Evolutionary conservation across 2,888 invertebrate genomes (phyloP).

Genomic region (Pterostichus madidus): DNA sequence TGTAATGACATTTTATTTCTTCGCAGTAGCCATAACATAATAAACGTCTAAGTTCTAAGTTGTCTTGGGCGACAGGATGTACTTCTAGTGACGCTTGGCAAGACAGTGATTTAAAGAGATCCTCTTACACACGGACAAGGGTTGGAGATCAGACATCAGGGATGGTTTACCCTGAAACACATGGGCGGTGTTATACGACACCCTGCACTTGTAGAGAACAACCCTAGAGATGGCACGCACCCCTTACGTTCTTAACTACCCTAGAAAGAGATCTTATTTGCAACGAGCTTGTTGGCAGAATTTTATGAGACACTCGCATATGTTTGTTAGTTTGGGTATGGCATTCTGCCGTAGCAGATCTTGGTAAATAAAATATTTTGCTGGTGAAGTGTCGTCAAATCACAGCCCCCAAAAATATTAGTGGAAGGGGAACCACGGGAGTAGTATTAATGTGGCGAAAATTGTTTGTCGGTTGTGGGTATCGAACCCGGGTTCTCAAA

Average conservation of each 20-base stretch:
- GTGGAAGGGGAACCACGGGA: too few species aligned
- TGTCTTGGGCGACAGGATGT: not conserved
- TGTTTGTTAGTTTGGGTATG: too few species aligned
- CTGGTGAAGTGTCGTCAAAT: too few species aligned
- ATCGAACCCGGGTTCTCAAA: too few species aligned
- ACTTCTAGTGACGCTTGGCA: constrained; percentile 3
- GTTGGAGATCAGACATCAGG: constrained; percentile 18
- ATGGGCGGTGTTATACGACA: constrained; percentile 44
- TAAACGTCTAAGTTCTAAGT: not conserved
- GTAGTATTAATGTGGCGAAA: too few species aligned
- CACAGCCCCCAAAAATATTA: too few species aligned
- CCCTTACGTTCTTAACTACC: constrained; percentile 19
- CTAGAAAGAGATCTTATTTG: not conserved
- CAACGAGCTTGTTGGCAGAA: not conserved
- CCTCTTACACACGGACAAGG: not conserved
- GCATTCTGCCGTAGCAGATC: too few species aligned
- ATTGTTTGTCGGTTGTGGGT: too few species aligned
- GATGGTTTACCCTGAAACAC: constrained; percentile 50
- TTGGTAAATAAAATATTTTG: too few species aligned
- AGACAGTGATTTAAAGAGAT: constrained; percentile 6
- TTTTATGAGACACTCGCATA: too few species aligned
- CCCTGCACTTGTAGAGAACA: constrained; percentile 13
- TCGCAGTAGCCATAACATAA: too few species aligned
- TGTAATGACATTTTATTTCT: not conserved
- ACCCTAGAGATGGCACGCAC: constrained; percentile 26